Evolutionary conservation across 2,113 vertebrate genomes (phyloP).

Genomic region (Malurus cyaneus): DNA sequence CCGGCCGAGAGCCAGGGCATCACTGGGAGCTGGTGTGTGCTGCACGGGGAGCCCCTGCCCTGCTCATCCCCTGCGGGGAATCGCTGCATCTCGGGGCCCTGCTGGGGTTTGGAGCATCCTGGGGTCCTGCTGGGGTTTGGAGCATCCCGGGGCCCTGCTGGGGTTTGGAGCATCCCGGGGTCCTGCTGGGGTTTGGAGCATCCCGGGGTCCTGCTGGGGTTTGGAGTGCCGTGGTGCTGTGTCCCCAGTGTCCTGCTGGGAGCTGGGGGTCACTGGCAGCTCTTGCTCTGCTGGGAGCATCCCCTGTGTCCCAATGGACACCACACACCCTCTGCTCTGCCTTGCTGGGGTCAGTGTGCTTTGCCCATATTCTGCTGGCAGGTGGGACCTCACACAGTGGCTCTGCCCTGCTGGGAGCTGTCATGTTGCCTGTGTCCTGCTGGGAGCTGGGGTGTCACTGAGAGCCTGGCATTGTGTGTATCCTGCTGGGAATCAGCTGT

Average conservation of each 20-base stretch:
- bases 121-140: too few species aligned
- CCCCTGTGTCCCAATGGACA: background rate
- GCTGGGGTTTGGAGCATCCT: background rate
- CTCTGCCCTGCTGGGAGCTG: background rate
- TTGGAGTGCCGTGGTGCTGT: background rate
- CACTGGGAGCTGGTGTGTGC: background rate
- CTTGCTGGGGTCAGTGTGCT: background rate
- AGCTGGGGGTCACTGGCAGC: background rate
- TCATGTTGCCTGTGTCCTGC: background rate
- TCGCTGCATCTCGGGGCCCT: too few species aligned
- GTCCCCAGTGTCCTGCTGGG: background rate
- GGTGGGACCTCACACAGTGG: background rate
- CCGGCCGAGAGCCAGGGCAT: background rate
- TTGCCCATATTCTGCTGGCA: background rate
- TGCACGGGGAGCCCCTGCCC: background rate
- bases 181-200: background rate
- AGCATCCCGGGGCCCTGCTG: background rate
- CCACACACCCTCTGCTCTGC: accelerated
- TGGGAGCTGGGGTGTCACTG: background rate
- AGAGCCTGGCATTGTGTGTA: background rate
- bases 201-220: background rate
- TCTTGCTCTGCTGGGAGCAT: background rate
- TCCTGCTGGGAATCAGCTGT: background rate
- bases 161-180: background rate
- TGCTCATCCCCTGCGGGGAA: background rate